phyloP scores from a whole-genome alignment of 2,113 vertebrate genomes.

The Trachemys scripta region DNA sequence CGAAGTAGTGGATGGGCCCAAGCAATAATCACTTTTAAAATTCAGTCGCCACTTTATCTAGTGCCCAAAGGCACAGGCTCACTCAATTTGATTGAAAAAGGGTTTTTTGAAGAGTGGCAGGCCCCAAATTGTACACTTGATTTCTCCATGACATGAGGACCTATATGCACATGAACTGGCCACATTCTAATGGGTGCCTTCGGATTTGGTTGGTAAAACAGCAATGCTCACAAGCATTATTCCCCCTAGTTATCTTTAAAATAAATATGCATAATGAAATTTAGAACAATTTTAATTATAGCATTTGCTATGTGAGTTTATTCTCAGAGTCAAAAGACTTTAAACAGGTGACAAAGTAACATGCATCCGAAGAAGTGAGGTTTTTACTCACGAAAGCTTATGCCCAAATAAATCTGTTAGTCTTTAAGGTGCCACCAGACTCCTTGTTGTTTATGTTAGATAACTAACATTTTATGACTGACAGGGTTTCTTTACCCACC shows the following conservation, averaged over 20 bases:
- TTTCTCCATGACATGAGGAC: not conserved
- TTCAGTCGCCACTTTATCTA: not conserved
- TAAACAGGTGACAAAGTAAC: not conserved
- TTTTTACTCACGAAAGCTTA: too few species aligned
- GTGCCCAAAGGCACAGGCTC: not conserved
- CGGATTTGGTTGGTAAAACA: not conserved
- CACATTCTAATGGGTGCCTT: rapidly evolving
- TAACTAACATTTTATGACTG: not conserved
- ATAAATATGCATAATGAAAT: not conserved
- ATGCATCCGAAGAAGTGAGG: too few species aligned
- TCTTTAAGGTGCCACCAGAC: too few species aligned
- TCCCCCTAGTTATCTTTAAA: not conserved
- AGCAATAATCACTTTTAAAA: not conserved
- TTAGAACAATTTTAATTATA: not conserved
- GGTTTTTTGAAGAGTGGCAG: not conserved
- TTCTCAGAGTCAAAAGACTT: rapidly evolving
- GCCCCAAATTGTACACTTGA: rapidly evolving
- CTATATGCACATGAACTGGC: not conserved
- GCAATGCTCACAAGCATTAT: not conserved
- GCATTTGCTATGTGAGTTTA: not conserved
- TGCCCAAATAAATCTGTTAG: too few species aligned
- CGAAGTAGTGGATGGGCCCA: rapidly evolving
- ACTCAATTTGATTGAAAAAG: not conserved
- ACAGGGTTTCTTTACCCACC: not conserved
- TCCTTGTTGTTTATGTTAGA: not conserved